Conservation (phyloP, 1,140 invertebrate genomes). For the Drosophila hydei region DNA sequence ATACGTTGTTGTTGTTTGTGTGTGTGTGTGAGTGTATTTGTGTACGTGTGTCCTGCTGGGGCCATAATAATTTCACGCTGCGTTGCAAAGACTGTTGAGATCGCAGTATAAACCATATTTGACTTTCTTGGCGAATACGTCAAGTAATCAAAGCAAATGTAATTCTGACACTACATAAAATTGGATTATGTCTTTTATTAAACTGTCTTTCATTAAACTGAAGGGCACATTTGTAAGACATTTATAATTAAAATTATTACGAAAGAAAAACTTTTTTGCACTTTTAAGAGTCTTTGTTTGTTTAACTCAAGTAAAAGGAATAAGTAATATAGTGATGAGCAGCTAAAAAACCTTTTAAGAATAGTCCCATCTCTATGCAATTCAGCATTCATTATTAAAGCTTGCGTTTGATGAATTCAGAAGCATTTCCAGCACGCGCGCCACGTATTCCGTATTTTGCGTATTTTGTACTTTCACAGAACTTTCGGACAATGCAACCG, state of each 20-base stretch:
- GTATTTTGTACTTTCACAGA: not conserved
- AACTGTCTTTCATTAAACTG: too few species aligned
- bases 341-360: too few species aligned
- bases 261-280: too few species aligned
- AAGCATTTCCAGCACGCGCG: too few species aligned
- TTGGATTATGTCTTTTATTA: conserved; percentile 2
- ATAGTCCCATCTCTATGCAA: too few species aligned
- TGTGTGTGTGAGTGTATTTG: conserved; percentile 6
- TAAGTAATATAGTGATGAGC: too few species aligned
- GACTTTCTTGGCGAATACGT: not conserved
- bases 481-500: conserved; percentile 29
- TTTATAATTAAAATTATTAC: too few species aligned
- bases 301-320: too few species aligned
- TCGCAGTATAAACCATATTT: not conserved
- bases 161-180: not conserved
- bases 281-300: too few species aligned
- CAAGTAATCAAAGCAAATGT: conserved; percentile 19
- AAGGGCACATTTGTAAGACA: too few species aligned
- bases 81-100: conserved; percentile 26
- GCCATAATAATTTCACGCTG: conserved; percentile 69
- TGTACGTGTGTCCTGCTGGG: conserved; percentile 48
- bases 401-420: too few species aligned
- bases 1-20: conserved; percentile 32
- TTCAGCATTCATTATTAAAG: too few species aligned
- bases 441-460: not conserved